These are phyloP conservation scores for Phocides pigmalion DNA, from an alignment of 1,140 invertebrate species.

Conservation along the genomic window DNA sequence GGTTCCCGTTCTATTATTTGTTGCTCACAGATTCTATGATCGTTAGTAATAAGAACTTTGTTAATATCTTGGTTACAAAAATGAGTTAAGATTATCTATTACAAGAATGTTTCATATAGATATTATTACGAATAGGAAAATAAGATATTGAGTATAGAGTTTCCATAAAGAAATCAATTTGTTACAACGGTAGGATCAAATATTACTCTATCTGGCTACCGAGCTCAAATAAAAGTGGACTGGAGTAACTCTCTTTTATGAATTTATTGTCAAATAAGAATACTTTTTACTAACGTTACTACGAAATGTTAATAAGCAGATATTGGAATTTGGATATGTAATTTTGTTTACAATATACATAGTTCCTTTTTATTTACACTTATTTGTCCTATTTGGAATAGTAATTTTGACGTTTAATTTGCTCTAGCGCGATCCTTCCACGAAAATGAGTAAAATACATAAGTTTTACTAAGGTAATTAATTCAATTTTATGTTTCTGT, in stretches of 20 bases:
- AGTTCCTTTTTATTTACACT: too few species aligned
- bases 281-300: background rate
- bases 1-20: too few species aligned
- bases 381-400: too few species aligned
- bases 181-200: constrained; percentile 15
- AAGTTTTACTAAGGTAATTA: too few species aligned
- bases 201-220: constrained; percentile 14
- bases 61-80: background rate
- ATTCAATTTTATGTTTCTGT: too few species aligned
- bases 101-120: constrained; percentile 2
- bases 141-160: constrained; percentile 13
- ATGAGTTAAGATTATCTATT: background rate
- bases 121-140: constrained; percentile 23
- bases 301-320: background rate
- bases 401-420: too few species aligned
- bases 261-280: constrained; percentile 5
- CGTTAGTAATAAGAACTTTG: too few species aligned
- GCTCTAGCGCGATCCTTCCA: too few species aligned
- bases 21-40: too few species aligned
- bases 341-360: background rate
- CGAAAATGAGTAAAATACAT: too few species aligned
- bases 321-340: too few species aligned
- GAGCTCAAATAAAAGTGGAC: constrained; percentile 14
- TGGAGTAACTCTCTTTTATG: constrained; percentile 1
- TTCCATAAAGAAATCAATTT: constrained; percentile 29